Evolutionary conservation across 1,140 invertebrate species (phyloP).

Genomic region (Ditylenchus dipsaci): DNA sequence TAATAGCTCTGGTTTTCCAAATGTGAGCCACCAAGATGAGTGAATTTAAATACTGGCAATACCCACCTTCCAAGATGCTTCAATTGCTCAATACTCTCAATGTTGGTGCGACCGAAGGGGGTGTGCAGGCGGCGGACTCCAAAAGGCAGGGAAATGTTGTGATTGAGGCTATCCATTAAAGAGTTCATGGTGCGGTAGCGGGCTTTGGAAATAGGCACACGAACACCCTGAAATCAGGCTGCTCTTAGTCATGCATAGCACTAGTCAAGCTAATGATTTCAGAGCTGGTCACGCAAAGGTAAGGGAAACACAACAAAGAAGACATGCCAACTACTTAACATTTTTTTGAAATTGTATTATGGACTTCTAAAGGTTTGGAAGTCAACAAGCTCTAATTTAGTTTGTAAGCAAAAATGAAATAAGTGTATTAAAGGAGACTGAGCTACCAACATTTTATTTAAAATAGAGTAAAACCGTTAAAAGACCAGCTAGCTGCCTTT

Average conservation of each 20-base stretch:
- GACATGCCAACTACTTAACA: constrained; percentile 1
- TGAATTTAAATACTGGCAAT: not conserved
- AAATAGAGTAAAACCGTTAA: no score
- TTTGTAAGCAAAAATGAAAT: no score
- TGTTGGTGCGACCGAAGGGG: constrained; percentile 47
- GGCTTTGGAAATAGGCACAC: constrained; percentile 52
- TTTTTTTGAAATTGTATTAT: constrained; percentile 22
- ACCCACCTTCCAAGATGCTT: constrained; percentile 54
- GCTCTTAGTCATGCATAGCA: not conserved
- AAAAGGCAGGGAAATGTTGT: constrained; percentile 49
- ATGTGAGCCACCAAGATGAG: no score
- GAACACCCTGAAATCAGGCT: constrained; percentile 49
- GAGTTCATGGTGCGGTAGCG: constrained; percentile 55
- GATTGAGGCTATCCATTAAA: constrained; percentile 51
- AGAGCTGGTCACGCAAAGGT: not conserved
- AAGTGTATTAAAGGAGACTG: no score
- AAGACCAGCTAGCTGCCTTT: no score
- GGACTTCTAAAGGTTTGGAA: no score
- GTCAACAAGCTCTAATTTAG: no score
- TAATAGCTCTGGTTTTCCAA: no score
- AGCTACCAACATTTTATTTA: no score
- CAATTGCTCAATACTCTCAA: constrained; percentile 45
- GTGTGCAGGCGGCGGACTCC: constrained; percentile 52
- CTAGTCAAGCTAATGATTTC: not conserved
- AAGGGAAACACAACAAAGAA: not conserved